Base-by-base conservation (phyloP, 1,140 invertebrate species). In the Monomorium pharaonis region DNA sequence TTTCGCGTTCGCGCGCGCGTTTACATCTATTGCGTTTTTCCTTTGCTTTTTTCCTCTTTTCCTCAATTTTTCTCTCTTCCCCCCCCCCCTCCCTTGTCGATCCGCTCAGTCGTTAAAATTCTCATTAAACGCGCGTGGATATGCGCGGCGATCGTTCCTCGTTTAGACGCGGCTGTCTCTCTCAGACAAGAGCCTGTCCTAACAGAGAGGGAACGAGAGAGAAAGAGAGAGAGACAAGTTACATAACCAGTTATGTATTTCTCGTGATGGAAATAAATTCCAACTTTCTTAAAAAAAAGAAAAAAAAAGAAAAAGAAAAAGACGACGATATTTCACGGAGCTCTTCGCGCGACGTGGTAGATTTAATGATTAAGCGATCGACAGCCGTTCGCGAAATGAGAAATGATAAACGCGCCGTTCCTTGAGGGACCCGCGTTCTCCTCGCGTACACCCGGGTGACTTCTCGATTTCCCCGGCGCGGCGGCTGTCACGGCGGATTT, bases 31-130 rank as follows among this genome's bases (percentile, higher is more conserved):
- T 7, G 37, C 27, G 30, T 24, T 78, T 76, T 63, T 63, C 10
- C 30, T 63, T 63, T n/a, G 42, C 21, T 75, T 27, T 16, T 6
- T 24, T 42, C 18, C 54, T 12, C 24, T 9, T 0, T 10, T 2
- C 21, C n/a, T n/a, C n/a, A n/a, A n/a, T n/a, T n/a, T n/a, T 37
- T 9, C 51, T n/a, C 7, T 21, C n/a, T 9, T 10, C 7, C 51
- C 7, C 7, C 9, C 47, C 51, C 37, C 42, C 9, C 27, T 44
- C 18, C 3, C 21, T n/a, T 24, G 49, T 14, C 44, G 5, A 49
- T 80, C 14, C 30, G 37, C 6, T 21, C 67, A 60, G 67, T 83
- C 67, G 37, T 74, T 83, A 83, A 83, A 58, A 83, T 72, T 58
- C 78, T 83, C 78, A 83, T 60, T 24, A 83, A 83, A 83, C 14